A percentile compares a stretch with the other conserved stretches of the same genome.
phyloP scores from a whole-genome alignment of 2,113 vertebrate genomes.

The Rhinopomastus cyanomelas region DNA sequence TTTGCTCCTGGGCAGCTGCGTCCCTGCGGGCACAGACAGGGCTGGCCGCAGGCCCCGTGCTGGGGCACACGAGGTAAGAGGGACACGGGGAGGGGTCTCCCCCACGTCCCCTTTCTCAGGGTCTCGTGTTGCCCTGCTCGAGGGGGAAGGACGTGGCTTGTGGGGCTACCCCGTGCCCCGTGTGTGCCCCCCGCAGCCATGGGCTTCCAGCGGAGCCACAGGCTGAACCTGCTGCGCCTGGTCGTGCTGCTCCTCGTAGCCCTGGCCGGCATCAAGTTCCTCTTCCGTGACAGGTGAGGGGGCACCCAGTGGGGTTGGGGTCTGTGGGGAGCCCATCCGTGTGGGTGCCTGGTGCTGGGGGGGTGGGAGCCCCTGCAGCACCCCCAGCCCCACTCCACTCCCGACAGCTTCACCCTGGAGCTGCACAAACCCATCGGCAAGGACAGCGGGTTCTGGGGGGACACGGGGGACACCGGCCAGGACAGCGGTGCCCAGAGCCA shows the following conservation, averaged over 20 bases:
- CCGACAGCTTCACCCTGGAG: slow-evolving; percentile 48
- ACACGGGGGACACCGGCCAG: background rate
- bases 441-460: slow-evolving; percentile 59
- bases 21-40: background rate
- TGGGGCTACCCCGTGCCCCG: accelerated
- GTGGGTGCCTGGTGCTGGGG: background rate
- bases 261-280: slow-evolving; percentile 63
- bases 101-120: background rate
- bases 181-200: slow-evolving; percentile 40
- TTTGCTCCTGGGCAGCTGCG: background rate
- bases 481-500: background rate
- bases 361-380: background rate
- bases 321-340: accelerated
- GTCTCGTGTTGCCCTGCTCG: background rate
- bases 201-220: slow-evolving; percentile 57
- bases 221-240: slow-evolving; percentile 64
- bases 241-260: slow-evolving; percentile 50
- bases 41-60: background rate
- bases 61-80: slow-evolving; percentile 8
- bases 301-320: accelerated
- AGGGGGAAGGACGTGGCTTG: background rate
- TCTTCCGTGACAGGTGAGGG: slow-evolving; percentile 69
- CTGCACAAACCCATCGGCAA: background rate
- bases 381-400: background rate
- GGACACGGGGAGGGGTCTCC: background rate